Percentiles rank a stretch among this genome's conserved stretches.
These are phyloP conservation scores for Lytechinus pictus DNA, from an alignment of 35 echinoderm and acorn worm genomes.

Conservation along the genomic window DNA sequence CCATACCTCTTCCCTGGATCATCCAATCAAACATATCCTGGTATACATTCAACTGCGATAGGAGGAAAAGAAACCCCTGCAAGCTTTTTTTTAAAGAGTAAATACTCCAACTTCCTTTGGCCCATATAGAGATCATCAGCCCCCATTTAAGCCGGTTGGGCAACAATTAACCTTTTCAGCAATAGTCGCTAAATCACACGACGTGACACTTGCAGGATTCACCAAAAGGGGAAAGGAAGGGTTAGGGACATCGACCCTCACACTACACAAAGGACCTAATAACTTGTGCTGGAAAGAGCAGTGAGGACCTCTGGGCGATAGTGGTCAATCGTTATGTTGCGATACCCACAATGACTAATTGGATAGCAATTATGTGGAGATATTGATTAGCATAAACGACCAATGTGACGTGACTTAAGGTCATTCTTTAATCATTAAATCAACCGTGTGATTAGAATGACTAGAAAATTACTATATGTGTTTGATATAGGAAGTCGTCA, in stretches of 20 bases:
- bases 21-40: not conserved
- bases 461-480: not conserved
- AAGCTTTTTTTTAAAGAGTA: not conserved
- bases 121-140: slow-evolving; percentile 21
- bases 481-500: not conserved
- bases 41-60: not conserved
- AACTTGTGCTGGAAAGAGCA: not conserved
- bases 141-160: not conserved
- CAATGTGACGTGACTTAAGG: not conserved
- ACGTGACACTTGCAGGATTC: not conserved
- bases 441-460: not conserved
- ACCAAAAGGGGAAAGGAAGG: not conserved
- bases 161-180: slow-evolving; percentile 44
- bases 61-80: not conserved
- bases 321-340: not conserved
- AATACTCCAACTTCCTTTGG: slow-evolving; percentile 3
- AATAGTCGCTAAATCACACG: not conserved
- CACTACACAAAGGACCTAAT: not conserved
- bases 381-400: not conserved
- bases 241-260: not conserved
- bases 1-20: slow-evolving; percentile 26
- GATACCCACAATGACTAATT: not conserved
- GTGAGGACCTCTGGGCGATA: not conserved
- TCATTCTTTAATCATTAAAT: not conserved
- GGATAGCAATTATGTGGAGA: not conserved